These are phyloP conservation scores for Aphrophora alni DNA, from an alignment of 2,888 invertebrate species.

Conservation along the genomic window DNA sequence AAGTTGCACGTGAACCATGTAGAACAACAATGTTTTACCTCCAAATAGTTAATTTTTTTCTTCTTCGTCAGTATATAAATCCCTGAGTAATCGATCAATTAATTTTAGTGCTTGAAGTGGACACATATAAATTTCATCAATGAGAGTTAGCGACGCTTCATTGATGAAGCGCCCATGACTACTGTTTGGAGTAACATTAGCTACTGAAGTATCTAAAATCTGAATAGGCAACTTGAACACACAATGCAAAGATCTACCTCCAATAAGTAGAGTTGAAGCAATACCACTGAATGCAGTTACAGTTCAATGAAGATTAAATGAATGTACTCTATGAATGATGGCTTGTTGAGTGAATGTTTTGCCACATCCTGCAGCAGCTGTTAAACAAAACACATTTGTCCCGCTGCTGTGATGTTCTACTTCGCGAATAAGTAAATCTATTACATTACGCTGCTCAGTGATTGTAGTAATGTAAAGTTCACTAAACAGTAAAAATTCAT, in stretches of 20 bases:
- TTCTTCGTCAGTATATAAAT: conserved; percentile 2
- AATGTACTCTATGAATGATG: neutral
- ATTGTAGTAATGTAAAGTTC: conserved; percentile 11
- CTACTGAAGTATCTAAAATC: conserved; percentile 2
- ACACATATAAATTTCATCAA: conserved; percentile 15
- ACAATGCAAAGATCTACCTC: neutral
- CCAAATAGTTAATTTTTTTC: conserved; percentile 15
- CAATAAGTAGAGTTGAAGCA: conserved; percentile 3
- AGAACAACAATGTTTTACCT: conserved; percentile 13
- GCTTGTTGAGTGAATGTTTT: neutral
- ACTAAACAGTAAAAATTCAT: conserved; percentile 13
- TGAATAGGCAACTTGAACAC: conserved; percentile 6
- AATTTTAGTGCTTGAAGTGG: neutral
- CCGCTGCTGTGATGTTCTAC: neutral
- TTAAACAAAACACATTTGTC: conserved; percentile 13
- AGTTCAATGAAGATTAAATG: neutral
- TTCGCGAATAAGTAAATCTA: neutral
- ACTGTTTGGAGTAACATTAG: conserved; percentile 10
- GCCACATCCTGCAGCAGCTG: conserved; percentile 15
- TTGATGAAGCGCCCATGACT: neutral
- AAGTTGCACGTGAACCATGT: conserved; percentile 11
- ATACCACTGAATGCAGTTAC: conserved; percentile 13
- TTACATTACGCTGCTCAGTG: conserved; percentile 3
- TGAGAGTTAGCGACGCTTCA: neutral
- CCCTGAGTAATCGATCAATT: neutral